A percentile compares a stretch with the other conserved stretches of the same genome.
These are phyloP conservation scores for Sebastes umbrosus DNA, from an alignment of 2,797 vertebrate genomes.

Conservation along the genomic window DNA sequence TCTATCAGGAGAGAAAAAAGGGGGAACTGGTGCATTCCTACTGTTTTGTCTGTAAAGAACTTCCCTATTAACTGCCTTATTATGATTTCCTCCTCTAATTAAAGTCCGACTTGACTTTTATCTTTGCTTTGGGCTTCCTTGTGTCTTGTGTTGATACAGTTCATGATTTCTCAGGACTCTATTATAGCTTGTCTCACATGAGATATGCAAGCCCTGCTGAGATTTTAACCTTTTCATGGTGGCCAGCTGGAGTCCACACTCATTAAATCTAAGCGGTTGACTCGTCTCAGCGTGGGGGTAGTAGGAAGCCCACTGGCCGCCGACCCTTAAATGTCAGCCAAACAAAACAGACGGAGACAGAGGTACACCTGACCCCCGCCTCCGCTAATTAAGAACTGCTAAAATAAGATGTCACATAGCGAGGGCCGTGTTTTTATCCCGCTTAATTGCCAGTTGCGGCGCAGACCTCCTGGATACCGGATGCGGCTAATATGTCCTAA, in stretches of 20 bases:
- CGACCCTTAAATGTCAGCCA: conserved; percentile 79
- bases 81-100: conserved; percentile 10
- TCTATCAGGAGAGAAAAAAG: background rate
- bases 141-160: conserved; percentile 12
- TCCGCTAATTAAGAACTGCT: conserved; percentile 69
- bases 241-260: conserved; percentile 76
- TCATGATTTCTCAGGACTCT: conserved; percentile 42
- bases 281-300: conserved; percentile 65
- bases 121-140: conserved; percentile 18
- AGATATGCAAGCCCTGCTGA: conserved; percentile 61
- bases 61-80: background rate
- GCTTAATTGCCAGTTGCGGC: conserved; percentile 42
- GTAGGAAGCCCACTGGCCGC: conserved; percentile 59
- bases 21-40: background rate
- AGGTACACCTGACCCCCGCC: conserved; percentile 65
- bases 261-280: conserved; percentile 80
- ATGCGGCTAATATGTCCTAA: conserved; percentile 18
- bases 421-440: conserved; percentile 24
- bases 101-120: conserved; percentile 14
- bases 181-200: conserved; percentile 51
- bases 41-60: background rate
- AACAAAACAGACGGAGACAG: conserved; percentile 72
- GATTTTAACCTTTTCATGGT: conserved; percentile 78
- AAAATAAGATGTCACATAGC: conserved; percentile 56
- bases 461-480: conserved; percentile 14